Evolutionary conservation across 2,797 vertebrate genomes (phyloP).

Genomic region (Poeciliopsis turneri): DNA sequence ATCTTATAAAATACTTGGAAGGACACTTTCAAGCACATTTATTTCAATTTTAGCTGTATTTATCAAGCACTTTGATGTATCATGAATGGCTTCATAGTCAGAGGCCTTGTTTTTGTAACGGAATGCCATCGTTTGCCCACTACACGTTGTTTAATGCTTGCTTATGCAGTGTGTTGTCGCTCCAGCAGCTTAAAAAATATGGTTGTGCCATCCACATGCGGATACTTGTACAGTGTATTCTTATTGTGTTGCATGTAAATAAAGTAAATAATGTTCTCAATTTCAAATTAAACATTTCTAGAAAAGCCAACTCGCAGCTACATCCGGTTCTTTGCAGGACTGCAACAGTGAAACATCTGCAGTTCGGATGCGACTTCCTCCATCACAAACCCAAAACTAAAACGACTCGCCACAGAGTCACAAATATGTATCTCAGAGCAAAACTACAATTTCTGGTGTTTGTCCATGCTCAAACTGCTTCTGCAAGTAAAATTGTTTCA

Average conservation of each 20-base stretch:
- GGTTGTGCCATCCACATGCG: slow-evolving; percentile 67
- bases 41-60: slow-evolving; percentile 47
- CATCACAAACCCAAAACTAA: neutral
- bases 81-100: slow-evolving; percentile 26
- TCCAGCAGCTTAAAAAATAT: slow-evolving; percentile 60
- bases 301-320: slow-evolving; percentile 30
- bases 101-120: slow-evolving; percentile 79
- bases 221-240: slow-evolving; percentile 76
- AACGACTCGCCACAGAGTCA: neutral
- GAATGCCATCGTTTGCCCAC: slow-evolving; percentile 82
- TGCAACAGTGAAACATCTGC: neutral
- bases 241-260: slow-evolving; percentile 83
- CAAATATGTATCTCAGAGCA: neutral
- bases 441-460: neutral
- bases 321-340: slow-evolving; percentile 3
- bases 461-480: neutral
- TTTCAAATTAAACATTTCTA: slow-evolving; percentile 80
- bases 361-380: neutral
- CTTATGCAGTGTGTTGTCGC: slow-evolving; percentile 57
- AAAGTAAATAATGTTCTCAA: slow-evolving; percentile 66
- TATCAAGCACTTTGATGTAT: slow-evolving; percentile 24
- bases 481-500: neutral
- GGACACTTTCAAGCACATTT: slow-evolving; percentile 19
- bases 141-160: slow-evolving; percentile 81
- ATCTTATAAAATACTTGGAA: slow-evolving; percentile 25